Evolutionary conservation across 2,113 vertebrate genomes (phyloP).

Genomic region (Bostrychus sinensis): DNA sequence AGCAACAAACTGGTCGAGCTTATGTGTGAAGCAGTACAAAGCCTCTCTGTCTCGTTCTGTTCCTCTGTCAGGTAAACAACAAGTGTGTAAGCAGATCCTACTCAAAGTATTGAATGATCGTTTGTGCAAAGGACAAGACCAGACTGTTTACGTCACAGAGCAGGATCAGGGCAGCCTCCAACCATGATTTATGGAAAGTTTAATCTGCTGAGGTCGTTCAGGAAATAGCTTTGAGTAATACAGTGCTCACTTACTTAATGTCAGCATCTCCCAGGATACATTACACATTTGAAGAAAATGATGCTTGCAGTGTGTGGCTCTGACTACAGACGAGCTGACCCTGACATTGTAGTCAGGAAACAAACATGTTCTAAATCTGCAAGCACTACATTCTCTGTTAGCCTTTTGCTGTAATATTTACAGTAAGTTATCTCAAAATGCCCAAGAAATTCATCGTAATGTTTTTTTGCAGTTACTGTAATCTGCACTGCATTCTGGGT

Average conservation of each 20-base stretch:
- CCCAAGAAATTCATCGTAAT: too few relatives aligned
- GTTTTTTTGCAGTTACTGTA: too few relatives aligned
- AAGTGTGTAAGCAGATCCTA: constrained; percentile 17
- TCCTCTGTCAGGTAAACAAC: constrained; percentile 20
- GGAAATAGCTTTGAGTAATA: constrained; percentile 43
- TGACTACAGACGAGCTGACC: not conserved
- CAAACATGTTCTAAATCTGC: not conserved
- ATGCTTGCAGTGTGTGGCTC: not conserved
- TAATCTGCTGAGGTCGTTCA: constrained; percentile 40
- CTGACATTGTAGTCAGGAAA: not conserved
- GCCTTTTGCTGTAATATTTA: not conserved
- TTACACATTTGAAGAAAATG: not conserved
- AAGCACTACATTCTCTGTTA: not conserved
- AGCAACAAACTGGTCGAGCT: not conserved
- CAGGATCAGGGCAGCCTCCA: constrained; percentile 22
- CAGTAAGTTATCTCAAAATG: too few relatives aligned
- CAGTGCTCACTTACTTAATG: constrained; percentile 49
- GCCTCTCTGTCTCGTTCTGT: not conserved
- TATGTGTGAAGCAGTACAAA: constrained; percentile 3
- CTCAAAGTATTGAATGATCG: constrained; percentile 18
- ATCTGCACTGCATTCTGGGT: too few relatives aligned
- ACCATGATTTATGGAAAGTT: constrained; percentile 47
- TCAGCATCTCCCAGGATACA: constrained; percentile 25
- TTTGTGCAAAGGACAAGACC: constrained; percentile 32
- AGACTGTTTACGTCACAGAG: constrained; percentile 38